Base-by-base conservation (phyloP, 2,113 vertebrate species). In the Entelurus aequoreus region DNA sequence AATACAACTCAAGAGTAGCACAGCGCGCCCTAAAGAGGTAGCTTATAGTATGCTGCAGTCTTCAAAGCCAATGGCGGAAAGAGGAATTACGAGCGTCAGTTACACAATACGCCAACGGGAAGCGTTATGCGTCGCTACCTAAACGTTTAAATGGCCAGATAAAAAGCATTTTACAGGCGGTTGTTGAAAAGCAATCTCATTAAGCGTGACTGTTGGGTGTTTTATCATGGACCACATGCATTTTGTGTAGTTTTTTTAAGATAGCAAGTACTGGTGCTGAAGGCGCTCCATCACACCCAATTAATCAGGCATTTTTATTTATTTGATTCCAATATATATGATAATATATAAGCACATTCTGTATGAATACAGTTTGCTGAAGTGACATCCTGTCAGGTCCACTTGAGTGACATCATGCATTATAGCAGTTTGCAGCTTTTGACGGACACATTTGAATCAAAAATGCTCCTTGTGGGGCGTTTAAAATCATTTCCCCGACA, bases 91-190 rank as follows among this genome's bases (percentile, higher is more conserved):
- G n/a, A 44, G 38, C 40, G 4, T n/a, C 10, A 57, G 55, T 57
- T 44, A 44, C 55, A 57, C 40, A 57, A 57, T 57, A 57, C 12
- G 16, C 38, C 55, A 44, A 57, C 10, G 40, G 40, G 11, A 44
- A 57, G 55, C 44, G 10, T 42, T 42, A 37, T 56, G n/a, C 55
- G 6, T 60, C 44, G 38, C 54, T 11, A 51, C n/a, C n/a, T 60
- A 11, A 48, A 54, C 37, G n/a, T 28, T 61, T 40, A 15, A 61
- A 58, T 8, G 40, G 11, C 11, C 7, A 19, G 28, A 44, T 58
- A 60, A 60, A 60, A 60, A 15, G 57, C 46, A n/a, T 60, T 60
- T 54, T 40, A 61, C n/a, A 38, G 60, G 46, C 28, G 10, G n/a
- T 13, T n/a, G 63, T 58, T 37, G 54, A 47, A 35, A 48, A 36